These are phyloP conservation scores for Neoarius graeffei DNA, from an alignment of 2,113 vertebrate species.

Conservation along the genomic window DNA sequence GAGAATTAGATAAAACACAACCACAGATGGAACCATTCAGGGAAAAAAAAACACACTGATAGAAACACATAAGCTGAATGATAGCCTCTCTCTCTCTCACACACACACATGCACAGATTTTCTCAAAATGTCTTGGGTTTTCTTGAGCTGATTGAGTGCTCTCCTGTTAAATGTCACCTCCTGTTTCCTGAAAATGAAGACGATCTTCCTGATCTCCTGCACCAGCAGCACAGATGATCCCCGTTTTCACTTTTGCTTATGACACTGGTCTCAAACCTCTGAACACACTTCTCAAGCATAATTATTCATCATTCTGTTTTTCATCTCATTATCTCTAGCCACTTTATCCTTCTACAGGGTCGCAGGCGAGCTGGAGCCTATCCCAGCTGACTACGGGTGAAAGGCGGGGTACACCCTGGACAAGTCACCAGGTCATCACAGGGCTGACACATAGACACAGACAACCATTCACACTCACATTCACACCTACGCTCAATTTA, in stretches of 20 bases:
- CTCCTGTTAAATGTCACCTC: slow-evolving; percentile 11
- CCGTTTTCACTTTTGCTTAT: not conserved
- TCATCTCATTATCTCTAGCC: too few species aligned
- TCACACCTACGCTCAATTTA: too few species aligned
- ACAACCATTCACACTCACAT: too few species aligned
- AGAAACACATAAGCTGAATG: not conserved
- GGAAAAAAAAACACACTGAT: not conserved
- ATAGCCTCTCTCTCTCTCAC: not conserved
- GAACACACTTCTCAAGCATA: not conserved
- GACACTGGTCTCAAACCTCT: not conserved
- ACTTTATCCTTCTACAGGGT: too few species aligned
- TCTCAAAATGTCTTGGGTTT: not conserved
- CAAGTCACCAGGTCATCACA: too few species aligned
- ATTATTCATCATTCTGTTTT: not conserved
- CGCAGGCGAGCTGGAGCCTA: too few species aligned
- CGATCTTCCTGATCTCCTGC: not conserved
- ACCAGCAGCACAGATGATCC: not conserved
- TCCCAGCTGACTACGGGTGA: too few species aligned
- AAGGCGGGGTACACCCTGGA: too few species aligned
- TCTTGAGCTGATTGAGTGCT: slow-evolving; percentile 6
- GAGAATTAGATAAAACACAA: not conserved
- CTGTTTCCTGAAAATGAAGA: slow-evolving; percentile 17
- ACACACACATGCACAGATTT: not conserved
- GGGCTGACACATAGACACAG: too few species aligned
- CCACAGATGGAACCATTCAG: not conserved